Evolutionary conservation across 2,888 invertebrate species (phyloP), one percentile per base, ranked within the genome.

Genomic region (Himalopsyche kuldschensis): DNA sequence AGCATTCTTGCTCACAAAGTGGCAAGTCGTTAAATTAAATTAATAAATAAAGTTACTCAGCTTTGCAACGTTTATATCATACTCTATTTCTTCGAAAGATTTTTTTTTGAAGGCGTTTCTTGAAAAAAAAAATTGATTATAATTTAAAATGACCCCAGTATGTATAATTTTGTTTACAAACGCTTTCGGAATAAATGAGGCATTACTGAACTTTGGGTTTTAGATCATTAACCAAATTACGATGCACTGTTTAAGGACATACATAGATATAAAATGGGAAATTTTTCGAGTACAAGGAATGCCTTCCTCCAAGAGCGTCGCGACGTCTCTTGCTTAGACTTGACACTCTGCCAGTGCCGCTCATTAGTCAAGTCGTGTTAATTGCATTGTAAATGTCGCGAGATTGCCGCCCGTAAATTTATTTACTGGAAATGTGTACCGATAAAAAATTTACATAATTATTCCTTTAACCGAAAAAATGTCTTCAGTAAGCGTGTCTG

Each of bases 311-410:
- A 11, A 69, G 27, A 27, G 69, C 69, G 69, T 69, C 15, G n/a
- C 78, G 48, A 69, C 76, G 41, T 76, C 35, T 75, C 35, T 47
- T 69, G 69, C 69, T 69, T 69, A 69, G 69, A 27, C 80, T 82
- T 75, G 84, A 82, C 48, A 31, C 79, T 27, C 30, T 48, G 85
- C 84, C 85, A 85, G 80, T 76, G 77, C 41, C 79, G 75, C 78
- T 83, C 85, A 85, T 86, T 84, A 83, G 84, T 84, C 82, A 81
- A 78, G 75, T 46, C 83, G 81, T 77, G 85, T 86, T 86, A 86
- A 86, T 86, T 86, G 85, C 84, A 83, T 86, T 86, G 85, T 86
- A 86, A 86, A 84, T 83, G 85, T 86, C 85, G 81, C 32, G 69
- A 46, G 76, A 78, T 69, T 75, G 79, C 79, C 81, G 76, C 69